Percentiles rank a stretch among this genome's conserved stretches.
Conservation (phyloP, 2,113 vertebrate genomes). For the Gobiocypris rarus region DNA sequence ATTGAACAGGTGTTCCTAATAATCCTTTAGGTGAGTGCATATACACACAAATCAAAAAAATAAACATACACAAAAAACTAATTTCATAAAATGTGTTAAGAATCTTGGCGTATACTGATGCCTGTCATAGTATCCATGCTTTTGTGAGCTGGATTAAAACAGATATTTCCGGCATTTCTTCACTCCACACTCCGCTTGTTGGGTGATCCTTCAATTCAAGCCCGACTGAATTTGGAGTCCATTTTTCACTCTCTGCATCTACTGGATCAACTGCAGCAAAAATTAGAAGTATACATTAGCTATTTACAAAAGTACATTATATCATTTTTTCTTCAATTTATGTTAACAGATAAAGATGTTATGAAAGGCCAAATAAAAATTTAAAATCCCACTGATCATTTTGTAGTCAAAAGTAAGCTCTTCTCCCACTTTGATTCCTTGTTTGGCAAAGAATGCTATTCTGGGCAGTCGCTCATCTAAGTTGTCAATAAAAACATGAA, state of each 20-base stretch:
- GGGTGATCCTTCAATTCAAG: conserved; percentile 79
- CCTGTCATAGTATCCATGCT: not conserved
- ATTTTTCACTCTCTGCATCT: conserved; percentile 88
- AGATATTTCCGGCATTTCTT: conserved; percentile 86
- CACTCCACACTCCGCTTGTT: conserved; percentile 85
- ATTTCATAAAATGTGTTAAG: not conserved
- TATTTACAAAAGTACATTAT: not conserved
- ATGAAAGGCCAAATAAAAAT: not conserved
- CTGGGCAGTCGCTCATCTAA: conserved; percentile 87
- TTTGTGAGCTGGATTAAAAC: conserved; percentile 72
- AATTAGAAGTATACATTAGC: not conserved
- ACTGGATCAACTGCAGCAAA: conserved; percentile 82
- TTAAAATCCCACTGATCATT: conserved; percentile 84
- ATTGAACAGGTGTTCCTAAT: too few species aligned
- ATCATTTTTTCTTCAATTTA: not conserved
- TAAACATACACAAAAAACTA: too few species aligned
- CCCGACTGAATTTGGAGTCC: conserved; percentile 87
- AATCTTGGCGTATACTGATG: not conserved
- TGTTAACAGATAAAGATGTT: not conserved
- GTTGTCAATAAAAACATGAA: conserved; percentile 93
- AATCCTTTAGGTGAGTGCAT: too few species aligned
- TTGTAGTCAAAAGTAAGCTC: conserved; percentile 97
- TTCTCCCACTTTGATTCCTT: conserved; percentile 84
- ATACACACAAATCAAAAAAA: too few species aligned
- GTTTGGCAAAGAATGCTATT: conserved; percentile 88